These are phyloP conservation scores for Gryllus longicercus DNA, from an alignment of 2,888 invertebrate genomes.

Conservation along the genomic window DNA sequence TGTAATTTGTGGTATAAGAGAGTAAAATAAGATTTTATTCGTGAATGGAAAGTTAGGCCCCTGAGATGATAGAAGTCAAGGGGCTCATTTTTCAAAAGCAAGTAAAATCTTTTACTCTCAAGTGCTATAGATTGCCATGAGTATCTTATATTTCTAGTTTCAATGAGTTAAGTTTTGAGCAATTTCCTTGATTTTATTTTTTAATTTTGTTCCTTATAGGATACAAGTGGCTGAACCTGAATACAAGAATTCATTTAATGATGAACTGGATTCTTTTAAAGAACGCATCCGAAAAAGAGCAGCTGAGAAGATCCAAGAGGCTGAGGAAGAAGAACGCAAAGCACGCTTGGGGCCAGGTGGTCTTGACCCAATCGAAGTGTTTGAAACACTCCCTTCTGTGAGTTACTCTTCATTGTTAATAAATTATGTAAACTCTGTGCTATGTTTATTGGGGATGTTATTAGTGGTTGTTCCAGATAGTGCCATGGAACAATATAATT, in stretches of 20 bases:
- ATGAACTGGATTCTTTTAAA: conserved; percentile 86
- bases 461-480: too few relatives aligned
- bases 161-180: neutral
- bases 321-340: conserved; percentile 80
- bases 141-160: too few relatives aligned
- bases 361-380: conserved; percentile 94
- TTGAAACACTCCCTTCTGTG: conserved; percentile 87
- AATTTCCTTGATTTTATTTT: conserved; percentile 24
- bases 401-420: conserved; percentile 38
- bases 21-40: too few relatives aligned
- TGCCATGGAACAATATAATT: too few relatives aligned
- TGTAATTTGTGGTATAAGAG: too few relatives aligned
- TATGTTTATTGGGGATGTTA: too few relatives aligned
- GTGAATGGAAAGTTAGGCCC: too few relatives aligned
- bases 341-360: conserved; percentile 95
- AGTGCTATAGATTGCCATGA: too few relatives aligned
- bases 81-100: too few relatives aligned
- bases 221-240: conserved; percentile 91
- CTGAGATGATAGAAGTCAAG: too few relatives aligned
- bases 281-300: conserved; percentile 80
- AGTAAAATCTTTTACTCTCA: too few relatives aligned
- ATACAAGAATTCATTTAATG: conserved; percentile 90
- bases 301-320: conserved; percentile 81
- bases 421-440: too few relatives aligned
- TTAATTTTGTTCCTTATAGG: conserved; percentile 50